Evolutionary conservation across 2,888 invertebrate genomes (phyloP), one percentile per base, ranked within the genome.

Genomic region (Chrysomela aeneicollis): DNA sequence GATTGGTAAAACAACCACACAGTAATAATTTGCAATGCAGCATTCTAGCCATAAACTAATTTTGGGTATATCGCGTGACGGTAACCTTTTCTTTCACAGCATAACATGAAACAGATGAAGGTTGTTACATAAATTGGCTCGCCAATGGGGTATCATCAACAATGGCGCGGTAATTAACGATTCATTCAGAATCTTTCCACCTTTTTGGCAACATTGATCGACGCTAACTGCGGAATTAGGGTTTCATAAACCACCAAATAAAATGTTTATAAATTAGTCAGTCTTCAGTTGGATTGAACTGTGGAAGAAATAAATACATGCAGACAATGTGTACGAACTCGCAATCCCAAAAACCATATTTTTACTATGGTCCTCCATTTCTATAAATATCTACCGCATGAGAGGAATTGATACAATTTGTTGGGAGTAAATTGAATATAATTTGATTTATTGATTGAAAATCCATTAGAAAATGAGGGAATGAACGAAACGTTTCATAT

Each of bases 81-180:
- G 10, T 12, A 1, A 6, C 1, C n/a, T 47, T 57, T 57, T 57
- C 15, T 12, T 18, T 18, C 19, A 49, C 22, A 19, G 49, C 15
- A 19, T 2, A 42, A 42, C 66, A 62, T 26, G 62, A 59, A 66
- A 66, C 59, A 32, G 59, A 62, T 66, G 59, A 59, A 54, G 59
- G 66, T 61, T 62, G 62, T 65, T 65, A 53, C 61, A 61, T 61
- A 65, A 64, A 62, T 66, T 55, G 62, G 46, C 51, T 59, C 42
- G 53, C 51, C 59, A 61, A 65, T 65, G 65, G 61, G 46, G 55
- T 32, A 37, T 26, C 54, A 54, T 62, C 58, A 47, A 49, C 53
- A 61, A 61, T 54, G 49, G 52, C 18, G 15, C 9, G n/a, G n/a
- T 42, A 15, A 55, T 55, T 35, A 35, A 57, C 26, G 15, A 18